A percentile compares a stretch with the other conserved stretches of the same genome.
These are phyloP conservation scores for Calosoma granatense DNA, from an alignment of 1,140 invertebrate genomes.

Conservation along the genomic window DNA sequence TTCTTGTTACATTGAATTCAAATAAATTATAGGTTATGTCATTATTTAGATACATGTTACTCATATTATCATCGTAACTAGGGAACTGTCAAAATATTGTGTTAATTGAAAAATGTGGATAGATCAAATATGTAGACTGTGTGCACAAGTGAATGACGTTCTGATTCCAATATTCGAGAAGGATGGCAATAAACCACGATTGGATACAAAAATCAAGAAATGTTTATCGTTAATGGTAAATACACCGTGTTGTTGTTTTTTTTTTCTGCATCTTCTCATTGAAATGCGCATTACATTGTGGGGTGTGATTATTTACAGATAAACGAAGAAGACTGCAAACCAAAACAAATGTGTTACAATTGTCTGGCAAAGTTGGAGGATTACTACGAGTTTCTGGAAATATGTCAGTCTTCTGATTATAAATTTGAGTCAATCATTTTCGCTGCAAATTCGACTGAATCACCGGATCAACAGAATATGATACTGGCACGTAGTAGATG, in stretches of 20 bases:
- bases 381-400: slow-evolving; percentile 15
- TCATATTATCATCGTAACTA: too few relatives aligned
- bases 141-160: background rate
- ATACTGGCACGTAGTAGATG: background rate
- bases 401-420: slow-evolving; percentile 14
- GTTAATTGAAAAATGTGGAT: too few relatives aligned
- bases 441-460: background rate
- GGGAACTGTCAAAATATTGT: too few relatives aligned
- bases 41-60: too few relatives aligned
- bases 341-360: slow-evolving; percentile 16
- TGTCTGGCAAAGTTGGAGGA: slow-evolving; percentile 17
- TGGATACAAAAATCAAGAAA: slow-evolving; percentile 17
- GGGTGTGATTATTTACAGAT: slow-evolving; percentile 11
- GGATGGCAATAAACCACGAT: background rate
- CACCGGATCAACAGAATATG: background rate
- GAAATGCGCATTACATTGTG: background rate
- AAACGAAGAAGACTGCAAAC: slow-evolving; percentile 17
- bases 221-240: slow-evolving; percentile 15
- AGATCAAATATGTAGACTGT: slow-evolving; percentile 5
- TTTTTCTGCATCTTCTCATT: background rate
- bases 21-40: too few relatives aligned
- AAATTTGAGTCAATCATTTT: slow-evolving; percentile 17
- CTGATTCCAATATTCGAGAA: background rate
- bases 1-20: too few relatives aligned
- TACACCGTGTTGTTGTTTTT: background rate